Evolutionary conservation across 2,888 invertebrate species (phyloP), one percentile per base, ranked within the genome.

Genomic region (Shargacucullia verbasci): DNA sequence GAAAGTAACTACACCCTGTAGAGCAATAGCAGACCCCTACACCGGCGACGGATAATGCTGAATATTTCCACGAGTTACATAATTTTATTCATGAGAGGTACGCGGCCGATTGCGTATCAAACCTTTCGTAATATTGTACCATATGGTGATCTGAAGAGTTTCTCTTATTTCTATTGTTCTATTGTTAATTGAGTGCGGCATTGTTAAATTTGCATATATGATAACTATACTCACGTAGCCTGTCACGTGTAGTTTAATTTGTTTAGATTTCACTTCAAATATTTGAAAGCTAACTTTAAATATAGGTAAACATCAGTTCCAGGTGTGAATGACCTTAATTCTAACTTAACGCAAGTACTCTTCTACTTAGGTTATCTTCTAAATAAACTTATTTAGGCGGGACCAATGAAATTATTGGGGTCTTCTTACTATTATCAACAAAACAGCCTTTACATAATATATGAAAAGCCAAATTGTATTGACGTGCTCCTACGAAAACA

Each of bases 1-100:
- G 92, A 92, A 92, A 90, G 88, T 90, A 92, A 93, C 82, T 87
- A 86, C 85, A 87, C 92, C 92, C 92, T 47, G 84, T 82, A 88
- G 92, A 85, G 90, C 89, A 80, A 90, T 93, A 86, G 80, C 79
- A 20, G 80, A 79, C 83, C 85, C 83, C 79, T 70, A 71, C 78
- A 80, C 80, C 83, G 82, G 80, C 87, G 85, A 85, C 84, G 86
- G 87, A 86, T 88, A 88, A 89, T 86, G 82, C 84, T 81, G 87
- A 85, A 87, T 87, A 88, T 89, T 90, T 88, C 85, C 78, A 85
- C 86, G 82, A 83, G 82, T 84, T 85, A 84, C 79, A 86, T 90
- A 89, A 91, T 91, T 89, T 91, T 91, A 90, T 91, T 92, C 91
- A 91, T 90, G 88, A 88, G 29, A 29, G 29, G 29, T 80, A 83